Base-by-base conservation (phyloP, 2,797 vertebrate genomes). In the Sciurus carolinensis region DNA sequence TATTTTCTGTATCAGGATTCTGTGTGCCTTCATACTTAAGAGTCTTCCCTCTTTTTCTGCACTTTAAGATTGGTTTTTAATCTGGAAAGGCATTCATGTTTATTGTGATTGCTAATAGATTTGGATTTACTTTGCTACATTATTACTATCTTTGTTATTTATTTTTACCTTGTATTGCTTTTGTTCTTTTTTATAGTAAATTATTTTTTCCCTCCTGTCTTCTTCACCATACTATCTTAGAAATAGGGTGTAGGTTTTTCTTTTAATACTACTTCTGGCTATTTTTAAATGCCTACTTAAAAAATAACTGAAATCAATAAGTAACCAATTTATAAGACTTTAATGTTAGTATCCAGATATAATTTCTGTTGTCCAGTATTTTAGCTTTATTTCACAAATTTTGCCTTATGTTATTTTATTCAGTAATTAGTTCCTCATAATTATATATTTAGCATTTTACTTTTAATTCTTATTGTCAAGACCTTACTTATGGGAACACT, bases 381-480 rank as follows among this genome's bases (percentile, higher is more conserved):
- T 87, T 91, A 94, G 64, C 75, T 87, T 90, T 85, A 71, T 73
- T 50, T 20, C 26, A 39, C 67, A 66, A 59, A 59, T 82, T 86
- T 79, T 90, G 4, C 42, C 47, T 67, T 52, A 64, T 83, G 42
- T 13, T 96, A 28, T 87, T 75, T 94, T 89, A 64, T 90, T 30
- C 52, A 90, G 7, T 44, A 33, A 52, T 64, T 80, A 64, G 82
- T 69, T 91, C 17, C 66, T 71, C 52, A 71, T 62, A 47, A 82
- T 52, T 24, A 42, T 50, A 22, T 76, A 69, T 62, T 92, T 76
- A 69, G 26, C 30, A 26, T 94, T 88, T 80, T 92, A 62, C 30
- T 91, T 87, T 95, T 85, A 54, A 5, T 85, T 73, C 3, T 90
- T 79, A 12, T 6, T 22, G 87, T 30, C 83, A 66, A 69, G 57